A percentile compares a stretch with the other conserved stretches of the same genome.
Conservation (phyloP, 2,113 vertebrate species). For the Nymphicus hollandicus region DNA sequence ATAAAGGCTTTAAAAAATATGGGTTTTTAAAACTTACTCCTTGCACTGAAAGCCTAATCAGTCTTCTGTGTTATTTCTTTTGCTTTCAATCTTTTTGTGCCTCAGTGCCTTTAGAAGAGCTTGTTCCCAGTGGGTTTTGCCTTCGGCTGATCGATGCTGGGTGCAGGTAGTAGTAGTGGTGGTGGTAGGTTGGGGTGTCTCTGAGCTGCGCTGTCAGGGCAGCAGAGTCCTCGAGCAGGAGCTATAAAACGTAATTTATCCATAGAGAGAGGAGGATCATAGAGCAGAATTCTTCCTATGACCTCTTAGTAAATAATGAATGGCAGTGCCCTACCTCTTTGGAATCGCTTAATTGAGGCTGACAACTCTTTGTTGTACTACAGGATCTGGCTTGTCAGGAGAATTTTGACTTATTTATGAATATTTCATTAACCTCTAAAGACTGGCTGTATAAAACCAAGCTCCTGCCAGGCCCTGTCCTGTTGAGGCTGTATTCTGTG, state of each 20-base stretch:
- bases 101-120: background rate
- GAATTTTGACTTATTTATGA: constrained; percentile 61
- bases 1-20: background rate
- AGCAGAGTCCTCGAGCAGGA: constrained; percentile 7
- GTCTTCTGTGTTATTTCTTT: background rate
- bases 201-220: background rate
- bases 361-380: constrained; percentile 62
- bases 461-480: constrained; percentile 50
- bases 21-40: background rate
- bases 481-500: background rate
- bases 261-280: background rate
- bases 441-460: background rate
- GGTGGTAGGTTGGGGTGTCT: background rate
- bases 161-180: background rate
- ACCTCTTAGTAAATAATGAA: constrained; percentile 60
- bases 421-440: constrained; percentile 64
- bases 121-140: background rate
- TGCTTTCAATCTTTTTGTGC: background rate
- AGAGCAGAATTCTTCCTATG: constrained; percentile 5
- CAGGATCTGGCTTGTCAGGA: constrained; percentile 59
- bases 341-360: constrained; percentile 54
- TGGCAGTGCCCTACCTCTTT: constrained; percentile 15
- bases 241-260: background rate
- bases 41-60: background rate
- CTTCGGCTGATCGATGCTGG: background rate